Evolutionary conservation across 2,888 invertebrate species (phyloP).

Genomic region (Petrophora chlorosata): DNA sequence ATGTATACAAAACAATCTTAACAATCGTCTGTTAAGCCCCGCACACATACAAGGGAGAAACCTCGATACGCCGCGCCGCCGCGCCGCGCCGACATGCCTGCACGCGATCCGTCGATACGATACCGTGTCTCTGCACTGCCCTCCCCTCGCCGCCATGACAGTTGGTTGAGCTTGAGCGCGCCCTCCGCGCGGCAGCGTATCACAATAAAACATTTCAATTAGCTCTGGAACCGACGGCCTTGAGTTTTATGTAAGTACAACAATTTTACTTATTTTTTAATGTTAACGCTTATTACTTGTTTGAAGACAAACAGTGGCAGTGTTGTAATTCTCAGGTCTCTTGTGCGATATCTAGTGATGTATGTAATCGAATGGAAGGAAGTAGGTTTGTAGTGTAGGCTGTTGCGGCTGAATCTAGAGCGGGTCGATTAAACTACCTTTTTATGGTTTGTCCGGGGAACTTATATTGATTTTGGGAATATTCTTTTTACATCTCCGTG

Average conservation of each 20-base stretch:
- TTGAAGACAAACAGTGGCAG: no score
- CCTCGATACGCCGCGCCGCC: not conserved
- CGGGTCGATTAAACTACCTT: not conserved
- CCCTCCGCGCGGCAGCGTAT: constrained; percentile 7
- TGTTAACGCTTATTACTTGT: no score
- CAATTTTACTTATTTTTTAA: not conserved
- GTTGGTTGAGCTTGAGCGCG: not conserved
- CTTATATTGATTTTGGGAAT: not conserved
- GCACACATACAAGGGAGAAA: no score
- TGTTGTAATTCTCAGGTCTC: no score
- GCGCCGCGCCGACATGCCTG: not conserved
- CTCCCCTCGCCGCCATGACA: not conserved
- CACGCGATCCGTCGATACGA: not conserved
- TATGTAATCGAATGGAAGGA: no score
- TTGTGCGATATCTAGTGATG: no score
- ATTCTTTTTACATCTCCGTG: no score
- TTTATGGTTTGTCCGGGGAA: no score
- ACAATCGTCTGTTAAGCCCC: no score
- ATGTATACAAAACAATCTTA: no score
- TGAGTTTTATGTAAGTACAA: constrained; percentile 4
- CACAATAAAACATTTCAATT: constrained; percentile 1
- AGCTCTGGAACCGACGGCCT: not conserved
- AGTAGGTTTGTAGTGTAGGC: no score
- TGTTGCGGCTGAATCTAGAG: not conserved
- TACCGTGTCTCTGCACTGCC: not conserved